phyloP scores from a whole-genome alignment of 2,888 invertebrate species.

The Amblyjoppa proteus region DNA sequence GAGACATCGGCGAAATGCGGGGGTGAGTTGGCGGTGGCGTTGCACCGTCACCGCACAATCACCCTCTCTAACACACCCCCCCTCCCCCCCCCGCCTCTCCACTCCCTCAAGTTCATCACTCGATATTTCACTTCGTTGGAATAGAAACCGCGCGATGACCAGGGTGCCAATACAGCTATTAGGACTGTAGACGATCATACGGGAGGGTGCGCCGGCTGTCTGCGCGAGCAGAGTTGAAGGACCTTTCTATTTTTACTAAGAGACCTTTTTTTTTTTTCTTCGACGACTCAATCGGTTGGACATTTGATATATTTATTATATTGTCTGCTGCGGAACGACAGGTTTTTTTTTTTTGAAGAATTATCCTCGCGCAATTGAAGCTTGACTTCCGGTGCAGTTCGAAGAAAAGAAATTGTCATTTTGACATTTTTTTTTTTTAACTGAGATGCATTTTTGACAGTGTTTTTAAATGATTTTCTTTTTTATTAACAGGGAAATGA shows the following conservation, averaged over 20 bases:
- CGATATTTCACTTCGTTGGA: conserved; percentile 58
- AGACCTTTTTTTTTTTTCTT: neutral
- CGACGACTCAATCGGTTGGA: neutral
- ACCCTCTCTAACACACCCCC: neutral
- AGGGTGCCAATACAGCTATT: conserved; percentile 29
- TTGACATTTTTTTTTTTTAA: neutral
- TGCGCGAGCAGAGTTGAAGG: neutral
- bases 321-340: neutral
- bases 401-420: neutral
- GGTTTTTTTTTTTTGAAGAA: too few relatives aligned
- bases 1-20: conserved; percentile 20
- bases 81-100: neutral
- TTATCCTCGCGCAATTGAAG: neutral
- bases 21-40: conserved; percentile 18
- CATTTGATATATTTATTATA: neutral
- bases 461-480: neutral
- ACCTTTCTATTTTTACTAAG: neutral
- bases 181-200: conserved; percentile 1
- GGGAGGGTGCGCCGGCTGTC: neutral
- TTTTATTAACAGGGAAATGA: neutral
- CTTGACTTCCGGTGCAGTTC: neutral
- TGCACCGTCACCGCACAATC: conserved; percentile 45
- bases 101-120: conserved; percentile 44
- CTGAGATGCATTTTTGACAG: neutral
- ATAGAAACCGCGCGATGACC: conserved; percentile 47